Conservation (phyloP, 2,797 vertebrate genomes). For the Sebastes hubbsi region DNA sequence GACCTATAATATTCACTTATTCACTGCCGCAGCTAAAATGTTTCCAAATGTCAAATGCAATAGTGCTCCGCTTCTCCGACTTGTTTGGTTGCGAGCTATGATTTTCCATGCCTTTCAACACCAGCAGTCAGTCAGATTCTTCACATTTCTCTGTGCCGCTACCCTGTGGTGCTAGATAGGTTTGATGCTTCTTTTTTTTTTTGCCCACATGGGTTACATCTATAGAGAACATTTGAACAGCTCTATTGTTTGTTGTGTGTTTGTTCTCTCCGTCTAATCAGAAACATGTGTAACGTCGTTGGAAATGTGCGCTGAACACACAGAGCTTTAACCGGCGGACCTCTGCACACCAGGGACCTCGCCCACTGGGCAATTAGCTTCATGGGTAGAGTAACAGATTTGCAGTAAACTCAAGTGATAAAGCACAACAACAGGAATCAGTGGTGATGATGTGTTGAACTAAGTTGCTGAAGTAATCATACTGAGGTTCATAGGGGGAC, state of each 20-base stretch:
- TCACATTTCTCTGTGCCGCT: constrained; percentile 43
- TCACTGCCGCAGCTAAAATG: constrained; percentile 17
- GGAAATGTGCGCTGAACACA: constrained; percentile 55
- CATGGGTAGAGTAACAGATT: constrained; percentile 35
- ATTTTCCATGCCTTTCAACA: constrained; percentile 55
- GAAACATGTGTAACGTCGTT: constrained; percentile 56
- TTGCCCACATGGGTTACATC: constrained; percentile 50
- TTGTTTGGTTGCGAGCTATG: constrained; percentile 27
- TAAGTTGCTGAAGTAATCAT: constrained; percentile 23
- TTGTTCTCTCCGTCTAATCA: constrained; percentile 61
- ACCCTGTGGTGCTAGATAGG: constrained; percentile 39
- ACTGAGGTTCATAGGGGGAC: constrained; percentile 21
- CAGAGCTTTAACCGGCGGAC: constrained; percentile 38
- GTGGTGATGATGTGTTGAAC: constrained; percentile 28
- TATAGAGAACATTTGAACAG: constrained; percentile 52
- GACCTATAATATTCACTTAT: constrained; percentile 12
- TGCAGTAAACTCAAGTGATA: constrained; percentile 39
- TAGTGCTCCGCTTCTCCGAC: constrained; percentile 28
- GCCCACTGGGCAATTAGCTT: constrained; percentile 51
- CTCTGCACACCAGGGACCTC: constrained; percentile 36
- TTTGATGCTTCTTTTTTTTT: constrained; percentile 33
- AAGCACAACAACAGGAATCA: constrained; percentile 27
- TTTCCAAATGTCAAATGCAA: constrained; percentile 34
- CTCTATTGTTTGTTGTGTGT: constrained; percentile 66
- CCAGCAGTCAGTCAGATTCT: constrained; percentile 37